Percentiles rank a stretch among this genome's conserved stretches.
These are phyloP conservation scores for Amiota mariae DNA, from an alignment of 2,888 invertebrate genomes.

Conservation along the genomic window DNA sequence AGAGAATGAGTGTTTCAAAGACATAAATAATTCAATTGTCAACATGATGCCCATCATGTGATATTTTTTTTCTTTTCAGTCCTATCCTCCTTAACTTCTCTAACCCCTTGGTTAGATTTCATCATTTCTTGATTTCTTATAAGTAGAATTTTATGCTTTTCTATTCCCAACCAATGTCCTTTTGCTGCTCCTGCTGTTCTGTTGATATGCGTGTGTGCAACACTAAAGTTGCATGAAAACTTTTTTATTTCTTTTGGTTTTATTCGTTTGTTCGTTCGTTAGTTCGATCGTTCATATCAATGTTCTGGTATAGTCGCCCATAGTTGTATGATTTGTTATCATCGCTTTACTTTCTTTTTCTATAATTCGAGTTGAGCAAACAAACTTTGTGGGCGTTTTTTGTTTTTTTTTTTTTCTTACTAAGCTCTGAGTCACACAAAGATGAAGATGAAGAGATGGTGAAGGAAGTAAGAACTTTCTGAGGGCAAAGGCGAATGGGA, in stretches of 20 bases:
- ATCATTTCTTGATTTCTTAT: conserved; percentile 1
- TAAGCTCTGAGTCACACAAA: too few species aligned
- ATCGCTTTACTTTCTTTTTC: too few species aligned
- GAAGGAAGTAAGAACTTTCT: too few species aligned
- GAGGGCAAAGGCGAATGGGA: too few species aligned
- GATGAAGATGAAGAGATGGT: too few species aligned
- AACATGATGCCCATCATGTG: conserved; percentile 61
- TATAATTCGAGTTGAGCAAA: conserved; percentile 1
- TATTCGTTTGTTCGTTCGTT: too few species aligned
- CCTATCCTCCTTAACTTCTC: not conserved
- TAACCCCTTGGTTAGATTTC: not conserved
- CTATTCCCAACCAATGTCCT: not conserved
- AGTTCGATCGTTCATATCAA: too few species aligned
- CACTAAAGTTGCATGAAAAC: too few species aligned
- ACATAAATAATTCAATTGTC: conserved; percentile 69
- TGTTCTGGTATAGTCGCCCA: not conserved
- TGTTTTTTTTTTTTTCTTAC: too few species aligned
- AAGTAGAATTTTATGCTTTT: conserved; percentile 27
- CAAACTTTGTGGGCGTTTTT: conserved; percentile 24
- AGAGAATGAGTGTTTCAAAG: not conserved
- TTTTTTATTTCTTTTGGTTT: too few species aligned
- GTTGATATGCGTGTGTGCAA: not conserved
- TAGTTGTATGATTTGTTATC: too few species aligned
- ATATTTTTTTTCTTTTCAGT: conserved; percentile 48
- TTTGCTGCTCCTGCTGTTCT: too few species aligned